A percentile compares a stretch with the other conserved stretches of the same genome.
phyloP scores from a whole-genome alignment of 1,140 invertebrate genomes.

The Hycleus phaleratus region DNA sequence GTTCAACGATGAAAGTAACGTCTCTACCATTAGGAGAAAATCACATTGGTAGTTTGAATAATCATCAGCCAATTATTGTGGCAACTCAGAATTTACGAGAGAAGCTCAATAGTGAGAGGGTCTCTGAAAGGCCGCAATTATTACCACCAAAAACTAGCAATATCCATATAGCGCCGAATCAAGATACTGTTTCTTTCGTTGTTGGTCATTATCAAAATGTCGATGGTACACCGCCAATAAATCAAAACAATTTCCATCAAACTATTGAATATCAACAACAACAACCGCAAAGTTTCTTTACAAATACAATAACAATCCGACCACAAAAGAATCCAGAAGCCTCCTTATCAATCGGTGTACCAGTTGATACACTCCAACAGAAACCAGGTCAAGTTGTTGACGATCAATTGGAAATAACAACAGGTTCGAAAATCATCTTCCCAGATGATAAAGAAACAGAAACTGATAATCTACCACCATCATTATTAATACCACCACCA shows the following conservation, averaged over 20 bases:
- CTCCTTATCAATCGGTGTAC: slow-evolving; percentile 37
- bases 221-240: slow-evolving; percentile 33
- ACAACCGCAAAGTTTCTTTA: background rate
- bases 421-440: slow-evolving; percentile 35
- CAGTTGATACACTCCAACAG: slow-evolving; percentile 28
- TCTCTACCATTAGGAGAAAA: slow-evolving; percentile 39
- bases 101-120: slow-evolving; percentile 38
- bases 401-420: slow-evolving; percentile 31
- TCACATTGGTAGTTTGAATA: slow-evolving; percentile 24
- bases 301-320: slow-evolving; percentile 33
- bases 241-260: slow-evolving; percentile 4
- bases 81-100: slow-evolving; percentile 36
- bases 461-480: slow-evolving; percentile 10
- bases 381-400: slow-evolving; percentile 38
- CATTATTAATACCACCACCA: slow-evolving; percentile 13
- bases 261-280: too few relatives aligned
- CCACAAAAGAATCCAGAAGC: slow-evolving; percentile 36
- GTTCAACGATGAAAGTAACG: slow-evolving; percentile 30
- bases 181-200: slow-evolving; percentile 56
- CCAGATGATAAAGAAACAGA: slow-evolving; percentile 31
- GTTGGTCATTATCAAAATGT: slow-evolving; percentile 55
- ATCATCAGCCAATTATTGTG: slow-evolving; percentile 33
- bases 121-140: slow-evolving; percentile 19
- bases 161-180: slow-evolving; percentile 53
- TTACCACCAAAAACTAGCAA: slow-evolving; percentile 50